Conservation (phyloP, 1,140 invertebrate species). For the Brachionus angularis region DNA sequence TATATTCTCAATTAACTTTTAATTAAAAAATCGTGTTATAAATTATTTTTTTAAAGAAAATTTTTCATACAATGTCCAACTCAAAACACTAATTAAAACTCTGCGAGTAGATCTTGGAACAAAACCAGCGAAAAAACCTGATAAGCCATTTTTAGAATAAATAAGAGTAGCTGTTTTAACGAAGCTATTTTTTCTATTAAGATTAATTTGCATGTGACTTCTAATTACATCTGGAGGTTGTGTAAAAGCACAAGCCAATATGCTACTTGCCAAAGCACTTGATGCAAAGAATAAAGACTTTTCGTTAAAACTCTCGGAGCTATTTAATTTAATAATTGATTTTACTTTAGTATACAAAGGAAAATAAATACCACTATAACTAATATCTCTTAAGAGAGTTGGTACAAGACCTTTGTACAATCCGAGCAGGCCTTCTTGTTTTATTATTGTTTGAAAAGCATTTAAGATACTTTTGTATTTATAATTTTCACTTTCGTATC, state of each 20-base stretch:
- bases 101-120: slow-evolving; percentile 2
- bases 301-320: background rate
- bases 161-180: background rate
- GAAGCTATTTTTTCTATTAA: background rate
- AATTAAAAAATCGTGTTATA: too few species aligned
- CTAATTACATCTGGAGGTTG: slow-evolving; percentile 34
- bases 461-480: slow-evolving; percentile 22
- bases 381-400: slow-evolving; percentile 34
- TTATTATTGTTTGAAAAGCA: slow-evolving; percentile 9
- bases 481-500: slow-evolving; percentile 38
- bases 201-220: slow-evolving; percentile 16
- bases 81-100: slow-evolving; percentile 31
- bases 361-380: slow-evolving; percentile 38
- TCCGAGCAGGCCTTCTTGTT: background rate
- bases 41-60: background rate
- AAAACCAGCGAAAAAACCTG: slow-evolving; percentile 36
- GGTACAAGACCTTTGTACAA: slow-evolving; percentile 4
- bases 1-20: too few species aligned
- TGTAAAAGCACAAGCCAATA: slow-evolving; percentile 31
- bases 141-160: slow-evolving; percentile 6
- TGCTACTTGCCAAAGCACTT: slow-evolving; percentile 24
- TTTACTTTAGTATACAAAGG: slow-evolving; percentile 30
- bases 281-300: slow-evolving; percentile 19
- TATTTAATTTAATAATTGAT: background rate
- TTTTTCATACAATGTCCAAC: slow-evolving; percentile 40